Evolutionary conservation across 2,113 vertebrate genomes (phyloP).

Genomic region (Datnioides undecimradiatus): DNA sequence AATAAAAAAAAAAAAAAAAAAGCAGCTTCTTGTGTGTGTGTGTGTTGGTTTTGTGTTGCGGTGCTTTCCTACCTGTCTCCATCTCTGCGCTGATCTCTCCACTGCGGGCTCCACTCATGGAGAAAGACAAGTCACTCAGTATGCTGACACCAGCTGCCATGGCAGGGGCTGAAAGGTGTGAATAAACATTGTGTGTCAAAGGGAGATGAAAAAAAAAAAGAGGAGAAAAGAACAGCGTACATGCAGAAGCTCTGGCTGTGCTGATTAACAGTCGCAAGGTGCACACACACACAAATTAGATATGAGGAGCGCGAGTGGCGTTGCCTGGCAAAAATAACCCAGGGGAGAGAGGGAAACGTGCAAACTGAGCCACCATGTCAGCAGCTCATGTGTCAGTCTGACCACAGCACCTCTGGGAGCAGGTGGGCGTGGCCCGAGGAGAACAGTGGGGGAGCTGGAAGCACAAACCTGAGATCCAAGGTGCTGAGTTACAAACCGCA

Average conservation of each 20-base stretch:
- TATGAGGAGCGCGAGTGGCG: conserved; percentile 14
- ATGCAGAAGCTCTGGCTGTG: conserved; percentile 4
- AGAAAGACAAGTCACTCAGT: conserved; percentile 85
- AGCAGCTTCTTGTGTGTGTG: neutral
- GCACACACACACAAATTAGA: conserved; percentile 43
- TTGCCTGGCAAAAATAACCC: conserved; percentile 60
- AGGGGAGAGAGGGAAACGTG: conserved; percentile 42
- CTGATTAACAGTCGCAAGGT: conserved; percentile 41
- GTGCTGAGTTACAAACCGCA: conserved; percentile 43
- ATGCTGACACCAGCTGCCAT: conserved; percentile 92
- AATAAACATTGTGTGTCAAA: conserved; percentile 71
- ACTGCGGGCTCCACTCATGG: conserved; percentile 74
- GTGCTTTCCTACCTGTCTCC: conserved; percentile 87
- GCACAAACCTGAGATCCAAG: neutral
- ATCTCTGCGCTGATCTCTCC: conserved; percentile 78
- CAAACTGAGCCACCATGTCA: conserved; percentile 54
- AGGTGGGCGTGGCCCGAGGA: conserved; percentile 25
- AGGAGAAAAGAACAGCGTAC: conserved; percentile 9
- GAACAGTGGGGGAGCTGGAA: neutral
- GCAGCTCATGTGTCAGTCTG: conserved; percentile 56
- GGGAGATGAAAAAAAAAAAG: neutral
- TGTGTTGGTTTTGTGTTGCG: conserved; percentile 1
- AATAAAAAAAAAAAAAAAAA: neutral
- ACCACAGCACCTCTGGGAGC: conserved; percentile 55
- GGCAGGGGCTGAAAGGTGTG: conserved; percentile 80